These are phyloP conservation scores for Hemicrepidius hirtus DNA, from an alignment of 2,888 invertebrate species.

Conservation along the genomic window DNA sequence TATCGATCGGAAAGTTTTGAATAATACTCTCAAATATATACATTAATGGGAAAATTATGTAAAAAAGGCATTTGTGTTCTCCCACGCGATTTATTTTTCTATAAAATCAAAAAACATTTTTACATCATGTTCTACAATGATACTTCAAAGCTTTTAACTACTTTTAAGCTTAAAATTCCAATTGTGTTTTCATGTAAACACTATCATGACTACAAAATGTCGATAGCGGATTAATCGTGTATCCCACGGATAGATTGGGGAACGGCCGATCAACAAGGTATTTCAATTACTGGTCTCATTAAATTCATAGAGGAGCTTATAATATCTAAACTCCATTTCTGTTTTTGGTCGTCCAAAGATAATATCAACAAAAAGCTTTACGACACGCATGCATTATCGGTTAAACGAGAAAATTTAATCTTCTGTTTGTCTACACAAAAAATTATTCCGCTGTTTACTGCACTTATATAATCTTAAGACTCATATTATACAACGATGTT, in stretches of 20 bases:
- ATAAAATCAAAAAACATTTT: slow-evolving; percentile 28
- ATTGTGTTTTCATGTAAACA: slow-evolving; percentile 39
- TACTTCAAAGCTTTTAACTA: slow-evolving; percentile 36
- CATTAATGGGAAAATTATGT: slow-evolving; percentile 24
- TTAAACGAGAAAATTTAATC: slow-evolving; percentile 18
- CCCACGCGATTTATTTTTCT: slow-evolving; percentile 7
- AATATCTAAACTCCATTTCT: slow-evolving; percentile 36
- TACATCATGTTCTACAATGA: slow-evolving; percentile 29
- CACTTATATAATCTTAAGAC: neutral
- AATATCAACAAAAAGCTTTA: slow-evolving; percentile 30
- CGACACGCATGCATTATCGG: slow-evolving; percentile 24
- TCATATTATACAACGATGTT: too few species aligned
- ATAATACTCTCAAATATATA: slow-evolving; percentile 9
- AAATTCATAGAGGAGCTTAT: slow-evolving; percentile 39
- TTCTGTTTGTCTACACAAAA: neutral
- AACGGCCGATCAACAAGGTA: slow-evolving; percentile 39
- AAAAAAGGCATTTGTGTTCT: neutral
- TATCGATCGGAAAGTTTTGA: neutral
- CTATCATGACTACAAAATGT: slow-evolving; percentile 37
- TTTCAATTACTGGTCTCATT: slow-evolving; percentile 44
- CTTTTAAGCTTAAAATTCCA: slow-evolving; percentile 39
- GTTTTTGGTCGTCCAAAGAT: slow-evolving; percentile 30
- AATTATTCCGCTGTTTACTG: neutral
- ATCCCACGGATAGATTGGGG: slow-evolving; percentile 30
- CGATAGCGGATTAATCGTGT: slow-evolving; percentile 40